Percentiles rank a stretch among this genome's conserved stretches.
phyloP scores from a whole-genome alignment of 2,113 vertebrate species.

The Danionella cerebrum region DNA sequence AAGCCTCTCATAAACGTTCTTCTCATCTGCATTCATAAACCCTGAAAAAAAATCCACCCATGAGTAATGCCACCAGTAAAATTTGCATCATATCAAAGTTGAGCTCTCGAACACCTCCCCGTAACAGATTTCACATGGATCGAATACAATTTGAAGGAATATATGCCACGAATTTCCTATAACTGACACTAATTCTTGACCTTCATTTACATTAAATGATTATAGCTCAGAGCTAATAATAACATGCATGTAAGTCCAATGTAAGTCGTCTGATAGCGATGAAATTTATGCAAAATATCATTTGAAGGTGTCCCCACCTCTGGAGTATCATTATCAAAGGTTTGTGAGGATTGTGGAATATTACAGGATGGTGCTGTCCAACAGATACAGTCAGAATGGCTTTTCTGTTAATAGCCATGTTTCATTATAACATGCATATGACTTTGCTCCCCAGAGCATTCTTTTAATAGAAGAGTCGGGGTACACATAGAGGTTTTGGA shows the following conservation, averaged over 20 bases:
- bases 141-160: constrained; percentile 1
- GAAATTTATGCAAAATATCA: constrained; percentile 40
- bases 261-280: constrained; percentile 7
- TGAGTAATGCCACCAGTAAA: no score
- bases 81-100: constrained; percentile 12
- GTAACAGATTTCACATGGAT: neutral
- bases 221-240: constrained; percentile 43
- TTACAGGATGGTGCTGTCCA: constrained; percentile 69
- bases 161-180: constrained; percentile 9
- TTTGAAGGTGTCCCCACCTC: constrained; percentile 47
- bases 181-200: constrained; percentile 39
- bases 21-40: constrained; percentile 54
- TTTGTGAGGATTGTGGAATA: constrained; percentile 65
- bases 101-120: neutral
- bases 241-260: constrained; percentile 25
- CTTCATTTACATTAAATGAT: constrained; percentile 42
- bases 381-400: constrained; percentile 72
- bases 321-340: constrained; percentile 67
- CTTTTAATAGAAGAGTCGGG: constrained; percentile 68
- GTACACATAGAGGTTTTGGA: constrained; percentile 55
- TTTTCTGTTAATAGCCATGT: constrained; percentile 74
- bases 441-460: constrained; percentile 69
- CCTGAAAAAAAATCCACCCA: constrained; percentile 61
- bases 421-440: constrained; percentile 82
- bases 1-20: constrained; percentile 59